Base-by-base conservation (phyloP, 2,888 invertebrate genomes). In the Papilio protenor region DNA sequence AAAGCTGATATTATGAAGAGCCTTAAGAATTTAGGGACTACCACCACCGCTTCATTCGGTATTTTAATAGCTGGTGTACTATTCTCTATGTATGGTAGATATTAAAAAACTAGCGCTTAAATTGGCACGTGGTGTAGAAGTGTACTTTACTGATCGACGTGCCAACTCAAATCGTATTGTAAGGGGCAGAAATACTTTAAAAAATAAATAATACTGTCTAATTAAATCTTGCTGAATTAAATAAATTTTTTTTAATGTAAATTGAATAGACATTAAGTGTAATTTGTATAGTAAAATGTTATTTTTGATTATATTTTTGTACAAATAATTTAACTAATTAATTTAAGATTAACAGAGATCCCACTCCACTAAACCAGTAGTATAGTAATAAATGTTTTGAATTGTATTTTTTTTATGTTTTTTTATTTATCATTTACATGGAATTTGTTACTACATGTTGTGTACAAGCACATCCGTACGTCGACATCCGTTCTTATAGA, bases 1-100 rank as follows among this genome's bases (percentile, higher is more conserved):
- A 87, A 85, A 21, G 84, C 82, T 0, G 89, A 88, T 2, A 87
- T 94, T 16, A 77, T 90, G 49, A 84, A 79, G 11, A 85, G 80
- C 18, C 78, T 94, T 4, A 85, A 82, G 40, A 88, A 83, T 73
- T 57, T 80, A n/a, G 87, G 87, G 0, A 80, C 80, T 2, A 49
- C 82, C 1, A 61, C 80, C 0, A 78, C 86, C 2, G 87, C 89
- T 1, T 90, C 91, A 2, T 75, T 85, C 8, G 40, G 79, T 73
- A 23, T 81, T 33, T 66, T 81, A 73, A 61, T 81, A 18, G 57
- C 75, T 69, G 21, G 75, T 45, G 45, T 81, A 61, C 16, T 79
- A 64, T 73, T 77, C 75, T 27, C 77, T 11, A 3, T 64, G 69
- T 66, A 8, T 70, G 49, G 21, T 18, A 74, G 59, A 61, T 71